Conservation (phyloP, 92 coral and sea anemone genomes). For the Porites evermanni region DNA sequence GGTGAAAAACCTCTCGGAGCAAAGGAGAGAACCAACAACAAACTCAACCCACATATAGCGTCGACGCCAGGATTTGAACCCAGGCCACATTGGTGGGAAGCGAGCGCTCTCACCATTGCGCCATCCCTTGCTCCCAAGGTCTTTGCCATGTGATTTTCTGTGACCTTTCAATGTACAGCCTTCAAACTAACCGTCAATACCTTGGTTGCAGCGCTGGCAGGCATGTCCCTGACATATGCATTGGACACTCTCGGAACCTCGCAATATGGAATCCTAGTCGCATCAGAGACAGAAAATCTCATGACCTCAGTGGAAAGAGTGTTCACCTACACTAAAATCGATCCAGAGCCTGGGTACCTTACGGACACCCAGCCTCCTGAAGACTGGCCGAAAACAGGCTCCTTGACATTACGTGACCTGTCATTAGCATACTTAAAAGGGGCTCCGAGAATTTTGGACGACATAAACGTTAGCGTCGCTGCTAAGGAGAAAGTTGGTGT, state of each 20-base stretch:
- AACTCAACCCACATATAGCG: too few species aligned
- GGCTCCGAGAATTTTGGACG: constrained; percentile 15
- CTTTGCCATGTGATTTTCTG: too few species aligned
- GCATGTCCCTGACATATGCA: constrained; percentile 46
- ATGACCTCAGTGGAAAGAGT: constrained; percentile 49
- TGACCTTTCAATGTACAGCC: too few species aligned
- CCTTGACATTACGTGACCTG: constrained; percentile 7
- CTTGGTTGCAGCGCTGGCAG: constrained; percentile 54
- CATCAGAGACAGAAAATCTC: constrained; percentile 30
- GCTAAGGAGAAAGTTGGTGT: constrained; percentile 47
- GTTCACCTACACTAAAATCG: constrained; percentile 12
- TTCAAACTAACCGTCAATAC: too few species aligned
- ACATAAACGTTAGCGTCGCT: constrained; percentile 13
- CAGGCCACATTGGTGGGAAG: too few species aligned
- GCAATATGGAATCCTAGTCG: constrained; percentile 21
- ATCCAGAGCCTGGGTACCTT: constrained; percentile 42
- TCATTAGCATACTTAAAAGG: constrained; percentile 25
- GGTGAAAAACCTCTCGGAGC: too few species aligned
- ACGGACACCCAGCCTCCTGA: constrained; percentile 26
- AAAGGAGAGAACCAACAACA: too few species aligned
- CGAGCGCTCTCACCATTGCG: too few species aligned
- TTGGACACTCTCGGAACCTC: neutral
- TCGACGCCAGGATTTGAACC: too few species aligned
- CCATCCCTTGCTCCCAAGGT: too few species aligned
- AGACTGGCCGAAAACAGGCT: constrained; percentile 27